These are phyloP conservation scores for Dasyprocta punctata DNA, from an alignment of 2,113 vertebrate genomes.

Conservation along the genomic window DNA sequence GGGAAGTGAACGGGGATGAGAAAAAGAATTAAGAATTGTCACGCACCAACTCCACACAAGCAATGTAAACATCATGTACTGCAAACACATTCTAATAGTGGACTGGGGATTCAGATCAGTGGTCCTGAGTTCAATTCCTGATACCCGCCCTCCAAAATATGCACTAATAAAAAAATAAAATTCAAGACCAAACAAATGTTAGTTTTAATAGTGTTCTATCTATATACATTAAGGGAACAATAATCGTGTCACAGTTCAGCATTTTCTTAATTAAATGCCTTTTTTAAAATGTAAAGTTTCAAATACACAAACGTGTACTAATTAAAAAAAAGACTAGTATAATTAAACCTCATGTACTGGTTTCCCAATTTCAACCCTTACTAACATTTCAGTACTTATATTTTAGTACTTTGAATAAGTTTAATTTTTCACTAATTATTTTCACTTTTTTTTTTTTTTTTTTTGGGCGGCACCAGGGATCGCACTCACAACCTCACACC, in stretches of 20 bases:
- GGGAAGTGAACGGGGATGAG: neutral
- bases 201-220: neutral
- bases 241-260: neutral
- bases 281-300: constrained; percentile 17
- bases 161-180: neutral
- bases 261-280: constrained; percentile 23
- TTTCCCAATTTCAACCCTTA: neutral
- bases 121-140: too few species aligned
- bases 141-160: too few species aligned
- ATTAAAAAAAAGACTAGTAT: neutral
- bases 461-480: too few species aligned
- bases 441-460: constrained; percentile 45
- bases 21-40: neutral
- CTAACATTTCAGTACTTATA: constrained; percentile 17
- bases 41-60: neutral
- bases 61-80: neutral
- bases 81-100: neutral
- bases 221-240: constrained; percentile 1
- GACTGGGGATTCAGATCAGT: too few species aligned
- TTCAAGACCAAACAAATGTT: neutral
- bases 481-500: too few species aligned
- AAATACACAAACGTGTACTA: neutral
- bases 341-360: neutral
- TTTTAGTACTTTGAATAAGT: constrained; percentile 19
- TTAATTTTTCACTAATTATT: constrained; percentile 44